Percentiles rank a stretch among this genome's conserved stretches.
Conservation (phyloP, 2,113 vertebrate species). For the Naja naja region DNA sequence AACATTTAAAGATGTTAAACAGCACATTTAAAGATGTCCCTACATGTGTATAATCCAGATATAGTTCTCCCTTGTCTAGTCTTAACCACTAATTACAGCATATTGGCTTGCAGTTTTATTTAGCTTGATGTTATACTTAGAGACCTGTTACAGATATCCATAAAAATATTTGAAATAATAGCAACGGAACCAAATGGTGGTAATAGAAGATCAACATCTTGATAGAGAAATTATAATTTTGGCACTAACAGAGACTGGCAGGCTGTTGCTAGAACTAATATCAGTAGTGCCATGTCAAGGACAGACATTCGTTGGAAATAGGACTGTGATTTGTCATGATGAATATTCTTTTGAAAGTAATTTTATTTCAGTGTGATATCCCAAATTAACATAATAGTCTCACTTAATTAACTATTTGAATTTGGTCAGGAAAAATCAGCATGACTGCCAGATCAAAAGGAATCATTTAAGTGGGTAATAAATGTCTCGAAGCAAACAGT, state of each 20-base stretch:
- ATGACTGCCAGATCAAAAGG: background rate
- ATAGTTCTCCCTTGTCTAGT: background rate
- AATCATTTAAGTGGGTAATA: background rate
- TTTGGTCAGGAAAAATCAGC: slow-evolving; percentile 30
- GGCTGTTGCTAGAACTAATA: background rate
- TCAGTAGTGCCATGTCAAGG: background rate
- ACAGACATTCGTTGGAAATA: background rate
- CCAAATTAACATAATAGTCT: slow-evolving; percentile 51
- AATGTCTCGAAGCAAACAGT: background rate
- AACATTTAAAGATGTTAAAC: no score
- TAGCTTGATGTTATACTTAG: background rate
- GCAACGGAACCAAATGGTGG: background rate
- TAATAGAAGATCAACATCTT: background rate
- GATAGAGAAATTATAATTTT: background rate
- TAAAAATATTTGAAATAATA: background rate
- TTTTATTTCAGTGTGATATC: slow-evolving; percentile 41
- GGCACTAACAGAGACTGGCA: background rate
- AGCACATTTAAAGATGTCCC: background rate
- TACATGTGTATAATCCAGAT: background rate
- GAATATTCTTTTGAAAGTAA: slow-evolving; percentile 39
- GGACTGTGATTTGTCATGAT: slow-evolving; percentile 26
- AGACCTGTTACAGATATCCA: background rate
- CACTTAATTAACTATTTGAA: slow-evolving; percentile 46
- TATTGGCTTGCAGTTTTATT: background rate
- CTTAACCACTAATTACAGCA: background rate